Conservation (phyloP, 2,888 invertebrate genomes). For the Acheta domesticus region DNA sequence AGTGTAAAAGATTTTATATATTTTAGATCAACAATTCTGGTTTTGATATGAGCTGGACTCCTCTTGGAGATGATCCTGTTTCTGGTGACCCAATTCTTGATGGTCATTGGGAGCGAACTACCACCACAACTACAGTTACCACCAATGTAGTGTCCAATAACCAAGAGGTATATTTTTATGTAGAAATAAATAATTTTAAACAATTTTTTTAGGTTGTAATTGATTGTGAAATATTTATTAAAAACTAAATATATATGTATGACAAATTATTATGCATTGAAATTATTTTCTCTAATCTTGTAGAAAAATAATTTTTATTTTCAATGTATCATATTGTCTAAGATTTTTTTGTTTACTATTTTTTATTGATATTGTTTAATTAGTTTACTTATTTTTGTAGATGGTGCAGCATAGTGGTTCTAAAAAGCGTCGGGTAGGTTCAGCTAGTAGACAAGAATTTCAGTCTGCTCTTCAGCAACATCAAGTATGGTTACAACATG, state of each 20-base stretch:
- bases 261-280: no score
- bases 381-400: background rate
- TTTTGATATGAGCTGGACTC: slow-evolving; percentile 51
- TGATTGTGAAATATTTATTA: background rate
- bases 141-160: slow-evolving; percentile 29
- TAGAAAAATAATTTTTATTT: no score
- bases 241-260: no score
- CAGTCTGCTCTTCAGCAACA: slow-evolving; percentile 48
- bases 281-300: no score
- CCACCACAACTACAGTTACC: slow-evolving; percentile 27
- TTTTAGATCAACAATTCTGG: slow-evolving; percentile 59
- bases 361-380: background rate
- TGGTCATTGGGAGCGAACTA: slow-evolving; percentile 32
- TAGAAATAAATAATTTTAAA: background rate
- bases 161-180: background rate
- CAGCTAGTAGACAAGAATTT: slow-evolving; percentile 49
- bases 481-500: slow-evolving; percentile 50
- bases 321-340: no score
- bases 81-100: slow-evolving; percentile 4
- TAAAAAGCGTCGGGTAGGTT: slow-evolving; percentile 48
- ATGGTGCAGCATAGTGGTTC: slow-evolving; percentile 44
- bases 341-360: background rate
- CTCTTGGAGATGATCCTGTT: slow-evolving; percentile 25
- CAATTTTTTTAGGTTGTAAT: background rate
- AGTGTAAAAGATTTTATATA: background rate